A percentile compares a stretch with the other conserved stretches of the same genome.
These are phyloP conservation scores for Molothrus aeneus DNA, from an alignment of 2,797 vertebrate genomes.

Conservation along the genomic window DNA sequence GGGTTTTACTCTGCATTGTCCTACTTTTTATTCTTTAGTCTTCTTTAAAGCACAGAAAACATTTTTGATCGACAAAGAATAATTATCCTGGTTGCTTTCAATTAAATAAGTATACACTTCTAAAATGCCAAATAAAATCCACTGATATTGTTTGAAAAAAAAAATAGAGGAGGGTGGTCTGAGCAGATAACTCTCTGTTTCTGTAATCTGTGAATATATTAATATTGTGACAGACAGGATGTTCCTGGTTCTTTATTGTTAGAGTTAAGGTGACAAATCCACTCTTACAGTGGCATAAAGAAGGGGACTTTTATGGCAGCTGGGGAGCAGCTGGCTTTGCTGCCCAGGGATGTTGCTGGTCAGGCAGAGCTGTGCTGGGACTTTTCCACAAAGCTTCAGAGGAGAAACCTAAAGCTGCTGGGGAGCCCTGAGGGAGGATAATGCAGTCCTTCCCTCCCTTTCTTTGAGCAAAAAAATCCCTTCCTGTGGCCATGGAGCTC, in stretches of 20 bases:
- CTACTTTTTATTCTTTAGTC: slow-evolving; percentile 40
- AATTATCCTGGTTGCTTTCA: slow-evolving; percentile 22
- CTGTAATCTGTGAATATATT: background rate
- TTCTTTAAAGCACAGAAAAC: slow-evolving; percentile 20
- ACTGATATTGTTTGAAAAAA: background rate
- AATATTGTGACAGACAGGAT: background rate
- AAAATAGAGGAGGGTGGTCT: background rate
- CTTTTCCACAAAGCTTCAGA: background rate
- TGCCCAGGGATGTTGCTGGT: background rate
- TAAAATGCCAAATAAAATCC: background rate
- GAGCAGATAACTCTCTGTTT: background rate
- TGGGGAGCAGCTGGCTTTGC: background rate
- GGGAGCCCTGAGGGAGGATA: background rate
- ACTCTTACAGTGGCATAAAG: background rate
- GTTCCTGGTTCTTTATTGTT: background rate
- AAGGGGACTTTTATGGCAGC: background rate
- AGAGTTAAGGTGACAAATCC: background rate
- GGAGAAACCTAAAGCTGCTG: background rate
- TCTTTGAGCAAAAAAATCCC: background rate
- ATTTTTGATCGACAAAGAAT: background rate
- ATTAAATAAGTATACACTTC: slow-evolving; percentile 8
- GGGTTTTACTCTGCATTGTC: background rate
- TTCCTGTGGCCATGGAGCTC: background rate
- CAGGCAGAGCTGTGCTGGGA: background rate
- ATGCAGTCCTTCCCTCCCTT: accelerated